Evolutionary conservation across 2,797 vertebrate species (phyloP).

Genomic region (Lates japonicus): DNA sequence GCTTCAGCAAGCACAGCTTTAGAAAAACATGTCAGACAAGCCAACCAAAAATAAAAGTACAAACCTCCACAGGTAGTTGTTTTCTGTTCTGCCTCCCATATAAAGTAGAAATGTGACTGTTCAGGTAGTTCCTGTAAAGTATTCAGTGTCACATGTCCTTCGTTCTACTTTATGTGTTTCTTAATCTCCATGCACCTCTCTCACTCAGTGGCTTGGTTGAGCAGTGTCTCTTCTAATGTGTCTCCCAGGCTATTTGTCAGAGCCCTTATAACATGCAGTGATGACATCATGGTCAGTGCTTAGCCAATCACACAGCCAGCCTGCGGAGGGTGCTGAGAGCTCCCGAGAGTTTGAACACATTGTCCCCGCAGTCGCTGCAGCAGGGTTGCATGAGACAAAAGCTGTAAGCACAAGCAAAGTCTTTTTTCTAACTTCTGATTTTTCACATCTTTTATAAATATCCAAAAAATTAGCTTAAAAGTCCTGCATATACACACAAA

Average conservation of each 20-base stretch:
- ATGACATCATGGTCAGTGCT: slow-evolving; percentile 86
- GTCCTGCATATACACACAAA: not conserved
- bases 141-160: slow-evolving; percentile 67
- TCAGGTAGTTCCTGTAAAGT: slow-evolving; percentile 58
- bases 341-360: slow-evolving; percentile 79
- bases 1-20: slow-evolving; percentile 28
- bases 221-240: slow-evolving; percentile 82
- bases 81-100: slow-evolving; percentile 71
- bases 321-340: slow-evolving; percentile 73
- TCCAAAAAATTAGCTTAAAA: not conserved
- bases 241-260: slow-evolving; percentile 87
- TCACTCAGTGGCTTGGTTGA: slow-evolving; percentile 70
- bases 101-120: slow-evolving; percentile 64
- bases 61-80: slow-evolving; percentile 83
- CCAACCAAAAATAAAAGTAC: slow-evolving; percentile 59
- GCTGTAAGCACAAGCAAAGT: slow-evolving; percentile 19
- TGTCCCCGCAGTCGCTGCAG: slow-evolving; percentile 68
- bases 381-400: slow-evolving; percentile 55
- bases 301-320: slow-evolving; percentile 83
- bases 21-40: slow-evolving; percentile 27
- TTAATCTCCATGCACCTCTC: slow-evolving; percentile 59
- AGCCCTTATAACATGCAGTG: slow-evolving; percentile 86
- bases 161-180: slow-evolving; percentile 44
- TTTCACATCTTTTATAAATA: not conserved
- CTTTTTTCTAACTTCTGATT: slow-evolving; percentile 9